phyloP scores from a whole-genome alignment of 2,113 vertebrate species.

The Sorex araneus region DNA sequence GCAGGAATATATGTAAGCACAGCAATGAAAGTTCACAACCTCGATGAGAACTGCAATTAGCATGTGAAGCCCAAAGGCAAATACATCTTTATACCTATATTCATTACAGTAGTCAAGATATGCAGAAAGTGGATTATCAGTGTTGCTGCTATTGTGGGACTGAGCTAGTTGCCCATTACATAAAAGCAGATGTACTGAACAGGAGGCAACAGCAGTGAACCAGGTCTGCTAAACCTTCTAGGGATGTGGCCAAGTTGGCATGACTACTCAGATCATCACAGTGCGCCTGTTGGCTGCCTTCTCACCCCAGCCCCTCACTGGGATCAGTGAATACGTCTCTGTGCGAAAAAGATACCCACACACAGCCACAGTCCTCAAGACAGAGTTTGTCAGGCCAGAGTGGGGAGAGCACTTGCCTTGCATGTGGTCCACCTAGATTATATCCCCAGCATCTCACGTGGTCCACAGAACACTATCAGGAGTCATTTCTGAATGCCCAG shows the following conservation, averaged over 20 bases:
- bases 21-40: too few species aligned
- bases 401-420: too few species aligned
- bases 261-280: not conserved
- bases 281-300: not conserved
- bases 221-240: not conserved
- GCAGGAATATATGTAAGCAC: too few species aligned
- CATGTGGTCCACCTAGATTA: too few species aligned
- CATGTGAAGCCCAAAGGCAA: too few species aligned
- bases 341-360: not conserved
- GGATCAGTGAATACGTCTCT: not conserved
- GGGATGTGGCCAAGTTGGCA: not conserved
- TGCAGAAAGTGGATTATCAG: constrained; percentile 3
- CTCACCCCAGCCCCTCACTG: not conserved
- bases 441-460: too few species aligned
- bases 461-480: too few species aligned
- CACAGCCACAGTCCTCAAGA: not conserved
- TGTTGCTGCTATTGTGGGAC: not conserved
- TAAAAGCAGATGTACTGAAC: not conserved
- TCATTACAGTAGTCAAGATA: too few species aligned
- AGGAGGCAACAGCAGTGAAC: not conserved
- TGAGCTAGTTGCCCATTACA: not conserved
- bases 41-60: too few species aligned
- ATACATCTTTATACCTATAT: too few species aligned
- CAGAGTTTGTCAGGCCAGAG: too few species aligned
- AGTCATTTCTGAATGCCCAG: too few species aligned